Conservation (phyloP, 2,113 vertebrate genomes). For the Pelobates fuscus region DNA sequence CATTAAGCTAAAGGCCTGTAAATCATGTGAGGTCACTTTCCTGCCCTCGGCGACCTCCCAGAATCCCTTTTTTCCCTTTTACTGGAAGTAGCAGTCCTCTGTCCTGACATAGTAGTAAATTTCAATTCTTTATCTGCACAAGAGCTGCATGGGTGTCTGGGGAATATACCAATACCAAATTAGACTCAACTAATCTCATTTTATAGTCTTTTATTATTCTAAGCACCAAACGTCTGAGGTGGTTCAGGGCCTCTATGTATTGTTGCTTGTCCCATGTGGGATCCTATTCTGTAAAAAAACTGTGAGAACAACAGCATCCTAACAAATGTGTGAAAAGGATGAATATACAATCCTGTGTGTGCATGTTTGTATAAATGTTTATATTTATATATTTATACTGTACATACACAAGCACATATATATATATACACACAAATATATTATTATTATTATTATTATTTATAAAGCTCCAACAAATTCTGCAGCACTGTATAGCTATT, state of each 20-base stretch:
- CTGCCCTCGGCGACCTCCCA: conserved; percentile 79
- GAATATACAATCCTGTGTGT: background rate
- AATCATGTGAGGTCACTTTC: conserved; percentile 93
- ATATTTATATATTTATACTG: too few species aligned
- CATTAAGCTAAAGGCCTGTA: conserved; percentile 98
- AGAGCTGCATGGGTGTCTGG: conserved; percentile 70
- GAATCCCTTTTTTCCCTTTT: conserved; percentile 76
- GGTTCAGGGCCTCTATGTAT: conserved; percentile 77
- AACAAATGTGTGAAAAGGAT: background rate
- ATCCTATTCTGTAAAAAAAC: conserved; percentile 70
- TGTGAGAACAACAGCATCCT: conserved; percentile 60
- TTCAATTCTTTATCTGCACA: conserved; percentile 77
- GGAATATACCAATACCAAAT: conserved; percentile 80
- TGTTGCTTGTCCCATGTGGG: conserved; percentile 84
- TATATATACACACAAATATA: too few species aligned
- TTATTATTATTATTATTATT: too few species aligned
- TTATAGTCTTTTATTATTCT: conserved; percentile 93
- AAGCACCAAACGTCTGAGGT: conserved; percentile 87
- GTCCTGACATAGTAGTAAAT: conserved; percentile 78
- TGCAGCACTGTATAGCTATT: too few species aligned
- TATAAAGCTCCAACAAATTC: too few species aligned
- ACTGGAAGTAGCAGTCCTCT: conserved; percentile 86
- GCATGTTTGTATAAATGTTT: too few species aligned
- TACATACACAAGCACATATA: background rate
- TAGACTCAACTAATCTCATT: conserved; percentile 88